Evolutionary conservation across 2,113 vertebrate species (phyloP).

Genomic region (Oryzias javanicus): DNA sequence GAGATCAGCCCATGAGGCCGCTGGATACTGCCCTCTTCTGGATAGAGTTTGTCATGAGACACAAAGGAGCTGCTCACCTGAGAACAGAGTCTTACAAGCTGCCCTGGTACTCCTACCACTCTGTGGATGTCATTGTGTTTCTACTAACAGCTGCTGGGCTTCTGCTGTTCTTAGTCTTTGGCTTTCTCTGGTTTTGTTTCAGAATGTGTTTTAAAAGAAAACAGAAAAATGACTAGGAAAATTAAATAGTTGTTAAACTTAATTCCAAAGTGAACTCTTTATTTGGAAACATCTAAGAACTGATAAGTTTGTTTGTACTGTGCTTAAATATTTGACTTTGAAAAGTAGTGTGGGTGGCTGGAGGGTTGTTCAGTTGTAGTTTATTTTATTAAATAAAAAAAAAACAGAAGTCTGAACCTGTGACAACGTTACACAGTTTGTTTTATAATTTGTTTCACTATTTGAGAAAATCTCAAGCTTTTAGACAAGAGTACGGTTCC

Average conservation of each 20-base stretch:
- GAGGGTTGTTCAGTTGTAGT: neutral
- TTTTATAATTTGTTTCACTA: too few relatives aligned
- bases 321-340: too few relatives aligned
- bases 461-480: too few relatives aligned
- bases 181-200: neutral
- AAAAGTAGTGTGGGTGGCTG: too few relatives aligned
- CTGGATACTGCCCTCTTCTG: too few relatives aligned
- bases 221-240: conserved; percentile 19
- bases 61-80: too few relatives aligned
- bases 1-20: conserved; percentile 60
- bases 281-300: neutral
- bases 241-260: neutral
- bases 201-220: conserved; percentile 33
- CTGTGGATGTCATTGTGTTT: conserved; percentile 60
- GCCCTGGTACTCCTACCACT: conserved; percentile 74
- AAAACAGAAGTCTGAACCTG: too few relatives aligned
- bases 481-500: too few relatives aligned
- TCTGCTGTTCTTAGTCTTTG: conserved; percentile 2
- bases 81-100: conserved; percentile 11
- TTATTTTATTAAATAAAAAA: conserved; percentile 8
- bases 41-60: too few relatives aligned
- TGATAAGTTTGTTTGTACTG: neutral
- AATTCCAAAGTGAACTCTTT: too few relatives aligned
- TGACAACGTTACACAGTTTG: too few relatives aligned
- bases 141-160: conserved; percentile 28